Evolutionary conservation across 2,113 vertebrate species (phyloP).

Genomic region (Pantherophis guttatus): DNA sequence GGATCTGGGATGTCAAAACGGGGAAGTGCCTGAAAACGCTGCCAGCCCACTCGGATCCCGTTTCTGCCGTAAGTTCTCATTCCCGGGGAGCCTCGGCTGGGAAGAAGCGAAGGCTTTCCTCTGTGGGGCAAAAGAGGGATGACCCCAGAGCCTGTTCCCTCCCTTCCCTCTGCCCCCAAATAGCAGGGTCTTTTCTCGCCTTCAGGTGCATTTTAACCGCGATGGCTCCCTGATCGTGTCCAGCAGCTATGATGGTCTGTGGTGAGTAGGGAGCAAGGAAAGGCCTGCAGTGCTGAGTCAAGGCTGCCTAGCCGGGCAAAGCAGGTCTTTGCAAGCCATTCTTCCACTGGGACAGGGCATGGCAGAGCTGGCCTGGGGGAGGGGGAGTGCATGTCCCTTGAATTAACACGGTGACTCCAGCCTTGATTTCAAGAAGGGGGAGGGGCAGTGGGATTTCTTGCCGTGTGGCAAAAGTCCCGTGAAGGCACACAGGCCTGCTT

Average conservation of each 20-base stretch:
- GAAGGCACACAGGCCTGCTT: neutral
- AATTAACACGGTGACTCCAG: neutral
- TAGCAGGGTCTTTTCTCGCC: neutral
- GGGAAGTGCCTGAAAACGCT: constrained; percentile 98
- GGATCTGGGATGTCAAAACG: constrained; percentile 99
- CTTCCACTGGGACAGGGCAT: neutral
- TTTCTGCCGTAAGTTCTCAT: constrained; percentile 86
- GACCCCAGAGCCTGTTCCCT: neutral
- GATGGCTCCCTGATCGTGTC: constrained; percentile 98
- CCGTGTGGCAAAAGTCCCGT: too few relatives aligned
- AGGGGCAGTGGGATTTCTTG: neutral
- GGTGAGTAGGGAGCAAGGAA: constrained; percentile 73
- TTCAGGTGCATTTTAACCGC: constrained; percentile 96
- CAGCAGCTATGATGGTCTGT: constrained; percentile 97
- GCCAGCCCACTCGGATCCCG: constrained; percentile 95
- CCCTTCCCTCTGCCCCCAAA: too few relatives aligned
- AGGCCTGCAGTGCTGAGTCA: neutral
- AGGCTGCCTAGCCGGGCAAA: neutral
- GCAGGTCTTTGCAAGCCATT: neutral
- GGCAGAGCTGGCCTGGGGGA: neutral
- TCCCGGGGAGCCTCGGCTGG: too few relatives aligned
- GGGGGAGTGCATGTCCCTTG: neutral
- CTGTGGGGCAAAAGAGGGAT: neutral
- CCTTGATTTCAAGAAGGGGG: neutral
- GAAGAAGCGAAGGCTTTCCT: neutral